Percentiles rank a stretch among this genome's conserved stretches.
Conservation (phyloP, 2,113 vertebrate species). For the Danionella cerebrum region DNA sequence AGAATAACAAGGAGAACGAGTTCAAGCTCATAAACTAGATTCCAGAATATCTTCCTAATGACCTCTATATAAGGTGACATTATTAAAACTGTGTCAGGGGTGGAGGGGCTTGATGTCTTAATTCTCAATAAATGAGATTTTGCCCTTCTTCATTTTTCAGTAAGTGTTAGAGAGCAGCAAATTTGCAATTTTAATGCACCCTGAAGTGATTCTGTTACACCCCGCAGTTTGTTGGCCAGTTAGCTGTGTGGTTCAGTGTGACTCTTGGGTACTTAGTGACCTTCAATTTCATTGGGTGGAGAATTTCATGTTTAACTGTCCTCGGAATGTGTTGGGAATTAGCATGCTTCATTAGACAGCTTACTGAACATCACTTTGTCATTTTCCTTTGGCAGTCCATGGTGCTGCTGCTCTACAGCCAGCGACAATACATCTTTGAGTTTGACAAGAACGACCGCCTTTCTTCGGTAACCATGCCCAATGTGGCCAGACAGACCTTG, state of each 20-base stretch:
- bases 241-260: constrained; percentile 29
- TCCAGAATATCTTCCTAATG: constrained; percentile 33
- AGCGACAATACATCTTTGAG: constrained; percentile 96
- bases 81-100: constrained; percentile 20
- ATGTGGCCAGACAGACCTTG: constrained; percentile 86
- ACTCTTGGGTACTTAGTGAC: constrained; percentile 27
- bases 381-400: constrained; percentile 75
- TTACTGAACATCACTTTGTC: constrained; percentile 7
- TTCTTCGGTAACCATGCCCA: constrained; percentile 96
- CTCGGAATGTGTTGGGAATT: constrained; percentile 18
- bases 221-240: constrained; percentile 27
- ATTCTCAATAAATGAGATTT: constrained; percentile 25
- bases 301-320: constrained; percentile 35
- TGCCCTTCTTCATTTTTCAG: constrained; percentile 27
- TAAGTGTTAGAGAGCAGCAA: not conserved
- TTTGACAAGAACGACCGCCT: constrained; percentile 93
- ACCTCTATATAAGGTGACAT: constrained; percentile 22
- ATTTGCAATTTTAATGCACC: constrained; percentile 34
- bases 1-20: constrained; percentile 32
- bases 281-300: constrained; percentile 23
- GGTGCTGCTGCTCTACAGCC: constrained; percentile 93
- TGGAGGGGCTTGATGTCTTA: not conserved
- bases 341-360: constrained; percentile 24
- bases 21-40: constrained; percentile 35
- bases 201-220: constrained; percentile 26